A percentile compares a stretch with the other conserved stretches of the same genome.
phyloP scores from a whole-genome alignment of 92 coral and sea anemone species.

The Montipora capitata region DNA sequence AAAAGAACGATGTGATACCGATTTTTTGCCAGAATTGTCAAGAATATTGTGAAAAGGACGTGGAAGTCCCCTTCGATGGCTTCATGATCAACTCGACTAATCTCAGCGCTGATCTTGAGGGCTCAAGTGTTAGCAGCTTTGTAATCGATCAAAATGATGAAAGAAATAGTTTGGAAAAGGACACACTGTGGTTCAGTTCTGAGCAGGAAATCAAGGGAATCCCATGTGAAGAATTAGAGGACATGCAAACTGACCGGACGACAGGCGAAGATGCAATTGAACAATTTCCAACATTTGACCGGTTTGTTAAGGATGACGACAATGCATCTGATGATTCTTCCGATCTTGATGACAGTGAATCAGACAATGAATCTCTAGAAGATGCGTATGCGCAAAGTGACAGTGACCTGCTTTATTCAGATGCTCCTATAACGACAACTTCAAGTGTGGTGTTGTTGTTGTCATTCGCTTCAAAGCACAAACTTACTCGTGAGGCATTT shows the following conservation, averaged over 20 bases:
- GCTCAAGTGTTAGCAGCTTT: conserved; percentile 6
- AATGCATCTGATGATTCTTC: conserved; percentile 2
- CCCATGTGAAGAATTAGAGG: conserved; percentile 21
- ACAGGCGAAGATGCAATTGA: neutral
- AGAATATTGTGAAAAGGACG: conserved; percentile 11
- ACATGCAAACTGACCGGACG: conserved; percentile 6
- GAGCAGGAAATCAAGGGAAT: conserved; percentile 10
- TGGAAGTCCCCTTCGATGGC: conserved; percentile 12
- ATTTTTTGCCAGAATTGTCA: neutral
- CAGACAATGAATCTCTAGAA: conserved; percentile 3
- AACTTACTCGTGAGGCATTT: conserved; percentile 50
- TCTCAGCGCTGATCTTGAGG: conserved; percentile 16
- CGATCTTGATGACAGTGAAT: conserved; percentile 15
- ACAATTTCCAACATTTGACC: conserved; percentile 22
- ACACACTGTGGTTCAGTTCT: conserved; percentile 5
- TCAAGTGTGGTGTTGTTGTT: conserved; percentile 53
- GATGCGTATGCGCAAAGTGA: neutral
- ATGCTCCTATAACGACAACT: conserved; percentile 54
- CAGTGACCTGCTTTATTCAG: conserved; percentile 44
- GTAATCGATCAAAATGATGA: conserved; percentile 4
- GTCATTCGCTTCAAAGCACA: conserved; percentile 63
- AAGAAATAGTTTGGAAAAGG: conserved; percentile 11
- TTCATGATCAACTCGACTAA: conserved; percentile 20
- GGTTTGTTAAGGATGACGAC: conserved; percentile 21
- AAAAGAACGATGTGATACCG: neutral